Evolutionary conservation across 2,113 vertebrate species (phyloP).

Genomic region (Quiscalus mexicanus): DNA sequence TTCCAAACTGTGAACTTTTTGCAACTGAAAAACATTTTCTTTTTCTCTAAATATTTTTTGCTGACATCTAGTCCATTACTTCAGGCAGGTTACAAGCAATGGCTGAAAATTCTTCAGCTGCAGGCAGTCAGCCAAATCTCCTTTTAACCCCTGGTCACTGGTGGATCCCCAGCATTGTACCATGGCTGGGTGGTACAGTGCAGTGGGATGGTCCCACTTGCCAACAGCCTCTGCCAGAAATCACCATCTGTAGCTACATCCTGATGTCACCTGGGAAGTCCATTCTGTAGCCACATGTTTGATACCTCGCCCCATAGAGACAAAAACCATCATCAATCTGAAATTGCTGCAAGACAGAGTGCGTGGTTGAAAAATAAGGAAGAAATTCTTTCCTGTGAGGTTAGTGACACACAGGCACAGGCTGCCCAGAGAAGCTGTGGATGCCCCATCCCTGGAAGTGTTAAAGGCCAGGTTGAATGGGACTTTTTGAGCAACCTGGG

Average conservation of each 20-base stretch:
- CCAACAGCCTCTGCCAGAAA: neutral
- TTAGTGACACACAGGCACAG: fast-evolving
- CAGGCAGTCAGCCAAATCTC: neutral
- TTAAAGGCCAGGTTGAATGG: neutral
- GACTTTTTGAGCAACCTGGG: neutral
- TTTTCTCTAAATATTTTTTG: neutral
- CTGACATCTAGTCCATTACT: neutral
- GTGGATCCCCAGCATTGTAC: neutral
- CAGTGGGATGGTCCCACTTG: neutral
- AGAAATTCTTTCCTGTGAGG: neutral
- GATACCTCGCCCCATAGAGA: neutral
- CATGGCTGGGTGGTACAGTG: neutral
- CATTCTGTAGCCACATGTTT: neutral
- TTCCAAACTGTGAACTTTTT: neutral
- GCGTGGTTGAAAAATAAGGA: neutral
- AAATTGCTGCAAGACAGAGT: neutral
- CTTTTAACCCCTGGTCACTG: neutral
- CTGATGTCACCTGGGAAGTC: neutral
- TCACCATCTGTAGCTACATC: neutral
- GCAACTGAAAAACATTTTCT: neutral
- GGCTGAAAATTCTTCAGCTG: neutral
- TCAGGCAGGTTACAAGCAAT: neutral
- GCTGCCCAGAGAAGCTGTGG: neutral
- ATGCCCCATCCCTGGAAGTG: neutral
- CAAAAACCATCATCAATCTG: neutral